A percentile compares a stretch with the other conserved stretches of the same genome.
phyloP scores from a whole-genome alignment of 2,797 vertebrate species.

The Leucoraja ocellata region DNA sequence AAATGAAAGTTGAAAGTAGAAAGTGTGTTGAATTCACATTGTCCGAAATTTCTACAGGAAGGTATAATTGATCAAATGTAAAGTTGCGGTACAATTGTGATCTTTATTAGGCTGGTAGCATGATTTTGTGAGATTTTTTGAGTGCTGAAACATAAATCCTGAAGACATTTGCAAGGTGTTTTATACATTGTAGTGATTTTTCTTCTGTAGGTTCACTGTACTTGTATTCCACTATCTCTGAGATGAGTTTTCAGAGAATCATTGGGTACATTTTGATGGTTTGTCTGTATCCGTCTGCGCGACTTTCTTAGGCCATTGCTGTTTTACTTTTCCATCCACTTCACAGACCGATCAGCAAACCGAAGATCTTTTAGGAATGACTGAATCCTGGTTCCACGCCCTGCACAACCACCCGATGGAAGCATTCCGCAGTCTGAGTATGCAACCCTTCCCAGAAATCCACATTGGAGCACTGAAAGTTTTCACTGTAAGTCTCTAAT shows the following conservation, averaged over 20 bases:
- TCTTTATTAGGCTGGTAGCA: neutral
- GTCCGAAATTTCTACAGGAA: neutral
- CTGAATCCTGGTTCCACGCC: conserved; percentile 79
- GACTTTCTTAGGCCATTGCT: neutral
- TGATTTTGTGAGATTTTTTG: neutral
- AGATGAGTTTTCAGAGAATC: neutral
- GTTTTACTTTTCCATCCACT: neutral
- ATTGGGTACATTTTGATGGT: neutral
- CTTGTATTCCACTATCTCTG: neutral
- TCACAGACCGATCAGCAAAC: conserved; percentile 81
- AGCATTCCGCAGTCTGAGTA: conserved; percentile 78
- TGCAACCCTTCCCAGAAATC: conserved; percentile 87
- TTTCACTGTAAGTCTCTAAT: conserved; percentile 70
- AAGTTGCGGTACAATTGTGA: neutral
- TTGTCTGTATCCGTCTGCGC: neutral
- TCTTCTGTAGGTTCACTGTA: neutral
- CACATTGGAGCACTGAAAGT: conserved; percentile 76
- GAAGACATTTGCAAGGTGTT: neutral
- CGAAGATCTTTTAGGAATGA: conserved; percentile 81
- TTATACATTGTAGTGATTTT: neutral
- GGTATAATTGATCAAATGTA: neutral
- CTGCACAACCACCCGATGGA: conserved; percentile 75
- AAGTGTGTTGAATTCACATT: neutral
- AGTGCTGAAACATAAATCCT: neutral
- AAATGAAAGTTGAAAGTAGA: neutral